Evolutionary conservation across 1,140 invertebrate genomes (phyloP).

Genomic region (Drosophila sulfurigaster): DNA sequence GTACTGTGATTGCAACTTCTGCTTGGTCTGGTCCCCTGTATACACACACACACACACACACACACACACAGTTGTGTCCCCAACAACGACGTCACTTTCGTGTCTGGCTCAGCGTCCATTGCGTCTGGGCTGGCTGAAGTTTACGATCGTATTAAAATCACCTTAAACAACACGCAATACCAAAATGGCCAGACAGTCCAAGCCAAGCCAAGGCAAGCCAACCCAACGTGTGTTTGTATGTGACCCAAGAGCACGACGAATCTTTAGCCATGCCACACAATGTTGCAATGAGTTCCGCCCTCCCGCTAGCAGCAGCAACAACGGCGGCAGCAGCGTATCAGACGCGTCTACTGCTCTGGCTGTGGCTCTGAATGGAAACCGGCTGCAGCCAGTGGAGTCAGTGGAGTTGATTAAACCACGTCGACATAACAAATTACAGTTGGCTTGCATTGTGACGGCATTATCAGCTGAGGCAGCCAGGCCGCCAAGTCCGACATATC

Average conservation of each 20-base stretch:
- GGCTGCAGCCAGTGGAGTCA: constrained; percentile 37
- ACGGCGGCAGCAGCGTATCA: constrained; percentile 13
- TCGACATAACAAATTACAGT: constrained; percentile 81
- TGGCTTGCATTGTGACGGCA: constrained; percentile 77
- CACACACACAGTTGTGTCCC: background rate
- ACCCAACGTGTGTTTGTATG: constrained; percentile 25
- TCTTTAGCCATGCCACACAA: constrained; percentile 63
- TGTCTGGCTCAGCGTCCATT: constrained; percentile 74
- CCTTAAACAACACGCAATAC: constrained; percentile 82
- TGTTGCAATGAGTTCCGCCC: constrained; percentile 79
- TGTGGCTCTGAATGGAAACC: constrained; percentile 1
- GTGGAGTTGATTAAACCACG: constrained; percentile 80
- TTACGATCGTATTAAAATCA: constrained; percentile 84
- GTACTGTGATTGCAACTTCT: constrained; percentile 67
- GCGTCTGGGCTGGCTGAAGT: constrained; percentile 66
- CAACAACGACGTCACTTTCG: constrained; percentile 72
- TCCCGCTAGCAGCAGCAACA: constrained; percentile 39
- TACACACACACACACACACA: background rate
- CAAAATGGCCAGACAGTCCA: constrained; percentile 64
- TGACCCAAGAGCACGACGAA: constrained; percentile 64
- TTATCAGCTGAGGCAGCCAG: constrained; percentile 58
- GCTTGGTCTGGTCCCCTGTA: constrained; percentile 8
- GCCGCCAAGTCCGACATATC: constrained; percentile 56
- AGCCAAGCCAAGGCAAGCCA: constrained; percentile 1
- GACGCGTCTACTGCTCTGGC: constrained; percentile 22